Percentiles rank a stretch among this genome's conserved stretches.
Evolutionary conservation across 2,113 vertebrate genomes (phyloP).

Genomic region (Rhynchomys soricoides): DNA sequence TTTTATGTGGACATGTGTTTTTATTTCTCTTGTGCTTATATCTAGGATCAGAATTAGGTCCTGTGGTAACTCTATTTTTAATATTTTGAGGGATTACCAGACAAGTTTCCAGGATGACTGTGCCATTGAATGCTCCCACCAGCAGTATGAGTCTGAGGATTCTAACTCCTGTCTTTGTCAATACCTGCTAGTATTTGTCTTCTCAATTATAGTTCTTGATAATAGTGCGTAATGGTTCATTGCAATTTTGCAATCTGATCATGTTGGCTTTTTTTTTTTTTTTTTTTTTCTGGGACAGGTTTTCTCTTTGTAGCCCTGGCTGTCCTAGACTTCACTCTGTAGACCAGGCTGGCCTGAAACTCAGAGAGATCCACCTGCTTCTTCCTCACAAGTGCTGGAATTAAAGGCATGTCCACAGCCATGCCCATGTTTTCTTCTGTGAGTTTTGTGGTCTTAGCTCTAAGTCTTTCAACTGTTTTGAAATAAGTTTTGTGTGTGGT

Average conservation of each 20-base stretch:
- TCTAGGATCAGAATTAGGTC: not conserved
- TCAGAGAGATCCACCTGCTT: not conserved
- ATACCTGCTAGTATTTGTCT: not conserved
- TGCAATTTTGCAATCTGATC: not conserved
- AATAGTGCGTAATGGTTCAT: not conserved
- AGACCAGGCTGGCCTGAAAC: not conserved
- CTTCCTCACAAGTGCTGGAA: not conserved
- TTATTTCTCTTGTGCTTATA: not conserved
- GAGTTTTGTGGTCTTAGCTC: not conserved
- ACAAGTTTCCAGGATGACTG: not conserved
- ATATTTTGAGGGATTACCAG: not conserved
- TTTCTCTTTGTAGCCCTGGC: not conserved
- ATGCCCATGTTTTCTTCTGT: not conserved
- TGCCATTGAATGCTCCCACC: not conserved
- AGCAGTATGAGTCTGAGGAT: not conserved
- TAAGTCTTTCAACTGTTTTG: not conserved
- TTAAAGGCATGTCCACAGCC: not conserved
- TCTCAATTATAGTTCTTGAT: too few relatives aligned
- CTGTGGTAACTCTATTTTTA: not conserved
- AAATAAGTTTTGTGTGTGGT: not conserved
- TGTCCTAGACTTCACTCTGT: not conserved
- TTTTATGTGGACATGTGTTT: not conserved
- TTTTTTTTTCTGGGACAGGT: not conserved
- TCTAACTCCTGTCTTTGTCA: not conserved
- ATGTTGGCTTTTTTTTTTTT: not conserved